Percentiles rank a stretch among this genome's conserved stretches.
phyloP scores from a whole-genome alignment of 2,888 invertebrate genomes.

The Synergus laeviventris region DNA sequence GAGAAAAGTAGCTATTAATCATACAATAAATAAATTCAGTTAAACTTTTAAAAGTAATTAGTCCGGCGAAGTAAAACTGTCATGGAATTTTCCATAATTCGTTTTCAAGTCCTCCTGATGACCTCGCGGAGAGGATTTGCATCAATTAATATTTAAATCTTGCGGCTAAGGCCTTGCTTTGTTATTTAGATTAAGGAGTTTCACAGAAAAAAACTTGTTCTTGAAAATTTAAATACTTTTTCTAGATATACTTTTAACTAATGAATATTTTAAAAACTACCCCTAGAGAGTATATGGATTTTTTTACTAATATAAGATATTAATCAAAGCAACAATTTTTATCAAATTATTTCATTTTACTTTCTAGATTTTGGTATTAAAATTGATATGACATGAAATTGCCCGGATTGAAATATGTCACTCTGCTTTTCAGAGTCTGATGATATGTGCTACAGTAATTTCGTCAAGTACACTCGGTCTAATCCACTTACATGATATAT shows the following conservation, averaged over 20 bases:
- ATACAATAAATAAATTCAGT: constrained; percentile 18
- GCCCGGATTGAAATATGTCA: too few species aligned
- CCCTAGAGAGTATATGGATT: too few species aligned
- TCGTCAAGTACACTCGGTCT: too few species aligned
- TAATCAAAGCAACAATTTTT: too few species aligned
- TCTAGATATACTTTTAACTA: neutral
- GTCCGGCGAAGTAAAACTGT: constrained; percentile 14
- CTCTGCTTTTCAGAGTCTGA: too few species aligned
- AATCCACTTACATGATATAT: too few species aligned
- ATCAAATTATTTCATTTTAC: too few species aligned
- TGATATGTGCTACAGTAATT: too few species aligned
- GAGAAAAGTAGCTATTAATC: constrained; percentile 3
- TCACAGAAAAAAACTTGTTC: constrained; percentile 9
- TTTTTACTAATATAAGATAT: too few species aligned
- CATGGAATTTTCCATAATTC: constrained; percentile 29
- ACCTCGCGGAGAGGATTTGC: constrained; percentile 24
- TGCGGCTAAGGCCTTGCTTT: constrained; percentile 21
- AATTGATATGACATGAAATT: too few species aligned
- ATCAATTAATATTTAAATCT: constrained; percentile 36
- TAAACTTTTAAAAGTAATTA: constrained; percentile 29
- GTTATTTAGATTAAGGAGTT: constrained; percentile 33
- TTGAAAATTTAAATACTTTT: constrained; percentile 31
- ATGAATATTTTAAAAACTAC: constrained; percentile 14
- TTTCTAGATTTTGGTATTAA: too few species aligned
- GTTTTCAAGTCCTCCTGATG: constrained; percentile 30